These are phyloP conservation scores for Gallinago nigripennis DNA, from an alignment of 2,797 vertebrate genomes.

Conservation along the genomic window DNA sequence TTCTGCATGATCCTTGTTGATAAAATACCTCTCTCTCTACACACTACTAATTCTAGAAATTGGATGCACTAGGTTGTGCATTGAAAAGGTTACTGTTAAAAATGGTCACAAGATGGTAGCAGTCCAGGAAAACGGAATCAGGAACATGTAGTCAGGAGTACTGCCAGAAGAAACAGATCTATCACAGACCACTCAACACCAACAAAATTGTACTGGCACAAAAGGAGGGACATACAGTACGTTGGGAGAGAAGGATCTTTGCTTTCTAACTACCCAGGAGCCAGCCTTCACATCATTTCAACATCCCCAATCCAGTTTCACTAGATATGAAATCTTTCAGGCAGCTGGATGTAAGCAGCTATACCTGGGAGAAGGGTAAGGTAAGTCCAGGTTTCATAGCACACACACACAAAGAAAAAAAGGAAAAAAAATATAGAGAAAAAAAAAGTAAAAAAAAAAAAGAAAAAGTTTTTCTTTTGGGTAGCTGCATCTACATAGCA, in stretches of 20 bases:
- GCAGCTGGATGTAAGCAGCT: neutral
- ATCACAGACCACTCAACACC: neutral
- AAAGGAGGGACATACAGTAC: neutral
- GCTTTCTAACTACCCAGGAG: neutral
- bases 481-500: neutral
- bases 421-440: too few relatives aligned
- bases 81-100: neutral
- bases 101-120: neutral
- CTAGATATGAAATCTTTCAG: neutral
- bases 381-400: neutral
- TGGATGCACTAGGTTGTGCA: neutral
- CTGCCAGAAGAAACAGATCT: neutral
- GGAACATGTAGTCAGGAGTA: neutral
- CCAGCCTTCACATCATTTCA: neutral
- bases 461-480: too few relatives aligned
- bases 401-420: too few relatives aligned
- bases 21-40: neutral
- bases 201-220: neutral
- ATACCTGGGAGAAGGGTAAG: neutral
- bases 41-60: neutral
- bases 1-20: neutral
- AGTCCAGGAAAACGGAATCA: neutral
- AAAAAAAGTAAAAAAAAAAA: neutral
- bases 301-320: neutral
- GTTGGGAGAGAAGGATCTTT: neutral